Evolutionary conservation across 2,797 vertebrate species (phyloP), one percentile per base, ranked within the genome.

Genomic region (Bradypus variegatus): DNA sequence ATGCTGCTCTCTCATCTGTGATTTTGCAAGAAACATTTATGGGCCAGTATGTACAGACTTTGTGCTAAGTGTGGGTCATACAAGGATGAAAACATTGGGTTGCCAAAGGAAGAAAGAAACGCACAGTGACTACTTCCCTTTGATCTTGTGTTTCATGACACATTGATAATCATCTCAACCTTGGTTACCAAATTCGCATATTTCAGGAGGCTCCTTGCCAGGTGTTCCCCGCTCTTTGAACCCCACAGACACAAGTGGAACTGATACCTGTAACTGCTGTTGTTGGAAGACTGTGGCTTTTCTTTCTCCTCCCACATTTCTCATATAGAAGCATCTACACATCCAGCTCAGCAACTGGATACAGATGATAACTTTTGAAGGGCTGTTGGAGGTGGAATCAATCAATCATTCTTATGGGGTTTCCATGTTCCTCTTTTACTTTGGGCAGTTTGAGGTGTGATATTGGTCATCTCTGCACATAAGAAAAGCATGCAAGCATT

Each of bases 111-210:
- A 76, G 25, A 73, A 81, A 77, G 94, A 79, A 84, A 38, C 21
- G 50, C 77, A 41, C 55, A 86, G 83, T 6, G 76, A 89, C 23
- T 94, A 89, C 23, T 94, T 41, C 58, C 79, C 88, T 94, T 86
- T 92, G 85, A 96, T 93, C 94, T 93, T 92, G 83, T 81, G 95
- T 94, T 67, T 90, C 94, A 18, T 13, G 38, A 67, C 11, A 9
- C 8, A 9, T 18, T 18, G 55, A 88, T 80, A 87, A 69, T 70
- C 73, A 73, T 94, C 80, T 95, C 67, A 78, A n/a, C 76, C 55
- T 87, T 84, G 85, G 81, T 82, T 93, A 94, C 95, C 88, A 92
- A 93, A 88, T 50, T 29, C 19, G 83, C 75, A 67, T 65, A 55
- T 94, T 80, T 95, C 82, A 25, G 83, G 79, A 73, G 85, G 91